Evolutionary conservation across 2,797 vertebrate species (phyloP).

Genomic region (Pseudotriccus pelzelni): DNA sequence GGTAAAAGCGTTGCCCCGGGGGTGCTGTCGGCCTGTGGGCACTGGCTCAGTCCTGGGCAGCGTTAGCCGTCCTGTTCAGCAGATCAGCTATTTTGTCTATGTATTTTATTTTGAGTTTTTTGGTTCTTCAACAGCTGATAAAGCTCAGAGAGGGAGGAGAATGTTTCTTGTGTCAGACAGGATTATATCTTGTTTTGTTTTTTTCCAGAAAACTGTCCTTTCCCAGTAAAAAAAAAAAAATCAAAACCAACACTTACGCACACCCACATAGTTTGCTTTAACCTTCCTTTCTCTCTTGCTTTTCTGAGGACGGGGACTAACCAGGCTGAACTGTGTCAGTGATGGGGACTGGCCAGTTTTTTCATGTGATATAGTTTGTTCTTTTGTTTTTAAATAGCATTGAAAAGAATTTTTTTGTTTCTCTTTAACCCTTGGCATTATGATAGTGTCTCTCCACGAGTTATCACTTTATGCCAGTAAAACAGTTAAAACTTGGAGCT

Average conservation of each 20-base stretch:
- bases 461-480: background rate
- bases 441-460: background rate
- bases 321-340: background rate
- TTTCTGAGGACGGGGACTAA: background rate
- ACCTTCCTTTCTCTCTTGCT: background rate
- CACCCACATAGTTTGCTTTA: background rate
- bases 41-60: rapidly evolving
- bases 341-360: background rate
- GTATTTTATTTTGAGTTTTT: background rate
- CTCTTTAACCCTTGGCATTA: background rate
- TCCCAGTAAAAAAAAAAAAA: background rate
- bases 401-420: too few species aligned
- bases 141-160: background rate
- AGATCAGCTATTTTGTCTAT: background rate
- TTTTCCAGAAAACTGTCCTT: background rate
- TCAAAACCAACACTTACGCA: background rate
- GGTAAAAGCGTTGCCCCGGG: rapidly evolving
- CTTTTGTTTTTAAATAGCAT: background rate
- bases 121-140: background rate
- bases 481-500: background rate
- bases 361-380: background rate
- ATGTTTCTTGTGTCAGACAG: background rate
- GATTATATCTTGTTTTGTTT: background rate
- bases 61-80: rapidly evolving
- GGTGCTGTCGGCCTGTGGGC: background rate